These are phyloP conservation scores for Acomys russatus DNA, from an alignment of 2,797 vertebrate species.

Conservation along the genomic window DNA sequence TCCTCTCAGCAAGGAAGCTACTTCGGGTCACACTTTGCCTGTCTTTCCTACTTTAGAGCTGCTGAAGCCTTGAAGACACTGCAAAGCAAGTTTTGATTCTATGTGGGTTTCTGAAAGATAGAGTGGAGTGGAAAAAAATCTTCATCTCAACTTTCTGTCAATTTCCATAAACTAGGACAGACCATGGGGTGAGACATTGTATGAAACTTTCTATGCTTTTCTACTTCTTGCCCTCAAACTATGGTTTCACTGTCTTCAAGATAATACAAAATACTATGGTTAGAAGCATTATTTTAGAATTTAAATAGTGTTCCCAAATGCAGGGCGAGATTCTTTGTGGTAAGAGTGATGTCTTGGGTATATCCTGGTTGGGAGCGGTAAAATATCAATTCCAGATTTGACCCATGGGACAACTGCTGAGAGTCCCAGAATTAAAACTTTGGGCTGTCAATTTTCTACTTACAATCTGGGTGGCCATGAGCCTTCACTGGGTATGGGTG, in stretches of 20 bases:
- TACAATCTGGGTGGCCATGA: background rate
- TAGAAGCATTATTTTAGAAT: constrained; percentile 37
- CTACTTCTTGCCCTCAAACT: background rate
- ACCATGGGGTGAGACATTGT: background rate
- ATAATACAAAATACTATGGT: background rate
- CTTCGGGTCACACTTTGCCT: background rate
- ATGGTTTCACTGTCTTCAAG: background rate
- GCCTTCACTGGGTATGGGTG: background rate
- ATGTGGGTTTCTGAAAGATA: background rate
- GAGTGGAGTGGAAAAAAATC: background rate
- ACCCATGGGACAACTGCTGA: background rate
- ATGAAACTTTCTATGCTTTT: background rate
- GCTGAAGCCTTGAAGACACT: background rate
- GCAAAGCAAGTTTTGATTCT: background rate
- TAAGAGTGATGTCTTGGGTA: background rate
- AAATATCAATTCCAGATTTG: background rate
- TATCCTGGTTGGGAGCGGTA: background rate
- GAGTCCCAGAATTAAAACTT: background rate
- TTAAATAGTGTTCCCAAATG: background rate
- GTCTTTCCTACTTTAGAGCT: background rate
- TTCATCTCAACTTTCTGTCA: background rate
- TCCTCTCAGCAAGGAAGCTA: background rate
- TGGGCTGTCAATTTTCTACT: background rate
- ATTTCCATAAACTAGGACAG: background rate
- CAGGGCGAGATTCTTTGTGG: background rate